Evolutionary conservation across 2,797 vertebrate species (phyloP).

Genomic region (Siniperca scherzeri): DNA sequence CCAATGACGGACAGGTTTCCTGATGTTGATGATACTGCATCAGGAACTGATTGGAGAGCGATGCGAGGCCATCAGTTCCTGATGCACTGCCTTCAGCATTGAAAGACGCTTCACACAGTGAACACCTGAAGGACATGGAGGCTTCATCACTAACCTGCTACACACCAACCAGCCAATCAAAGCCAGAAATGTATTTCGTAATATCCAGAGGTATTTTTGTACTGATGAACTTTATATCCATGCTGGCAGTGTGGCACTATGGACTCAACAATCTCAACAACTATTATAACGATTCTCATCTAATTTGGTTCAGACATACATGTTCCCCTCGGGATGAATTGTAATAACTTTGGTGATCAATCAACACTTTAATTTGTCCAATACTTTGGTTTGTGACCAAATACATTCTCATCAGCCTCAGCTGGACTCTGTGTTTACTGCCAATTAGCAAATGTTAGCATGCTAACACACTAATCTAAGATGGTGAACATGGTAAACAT

Average conservation of each 20-base stretch:
- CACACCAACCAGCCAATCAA: not conserved
- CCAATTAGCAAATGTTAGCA: no score
- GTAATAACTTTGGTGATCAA: not conserved
- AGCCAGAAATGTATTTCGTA: not conserved
- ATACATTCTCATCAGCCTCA: no score
- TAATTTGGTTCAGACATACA: not conserved
- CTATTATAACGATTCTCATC: not conserved
- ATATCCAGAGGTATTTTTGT: no score
- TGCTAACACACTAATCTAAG: no score
- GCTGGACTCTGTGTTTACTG: no score
- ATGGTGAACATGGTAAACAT: no score
- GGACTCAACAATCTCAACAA: no score
- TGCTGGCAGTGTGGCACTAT: no score
- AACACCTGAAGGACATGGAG: not conserved
- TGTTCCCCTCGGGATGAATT: not conserved
- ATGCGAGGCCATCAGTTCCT: constrained; percentile 90
- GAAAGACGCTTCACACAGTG: constrained; percentile 65
- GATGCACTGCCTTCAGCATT: constrained; percentile 96
- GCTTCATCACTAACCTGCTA: no score
- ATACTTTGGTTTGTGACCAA: no score
- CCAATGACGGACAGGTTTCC: constrained; percentile 33
- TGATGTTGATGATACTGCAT: constrained; percentile 97
- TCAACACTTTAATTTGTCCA: no score
- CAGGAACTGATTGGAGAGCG: constrained; percentile 96
- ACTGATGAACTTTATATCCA: no score